Conservation (phyloP, 2,113 vertebrate genomes). For the Pandion haliaetus region DNA sequence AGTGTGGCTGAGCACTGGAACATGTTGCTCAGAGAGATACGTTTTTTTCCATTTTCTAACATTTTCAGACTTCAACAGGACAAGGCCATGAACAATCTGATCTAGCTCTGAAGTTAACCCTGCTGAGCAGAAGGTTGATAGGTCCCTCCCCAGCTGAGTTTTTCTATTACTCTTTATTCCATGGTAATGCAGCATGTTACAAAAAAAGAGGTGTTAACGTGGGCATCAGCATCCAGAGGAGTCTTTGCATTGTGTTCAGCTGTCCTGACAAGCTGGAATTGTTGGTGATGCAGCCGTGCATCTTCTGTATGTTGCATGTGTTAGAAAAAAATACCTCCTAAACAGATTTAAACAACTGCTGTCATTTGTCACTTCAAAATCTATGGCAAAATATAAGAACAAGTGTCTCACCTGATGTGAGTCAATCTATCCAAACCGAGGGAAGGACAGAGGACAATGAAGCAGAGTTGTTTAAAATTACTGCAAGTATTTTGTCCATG, state of each 20-base stretch:
- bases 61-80: background rate
- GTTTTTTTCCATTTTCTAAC: fast-evolving
- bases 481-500: background rate
- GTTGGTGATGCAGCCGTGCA: background rate
- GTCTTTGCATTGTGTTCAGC: background rate
- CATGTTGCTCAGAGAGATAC: background rate
- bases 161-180: background rate
- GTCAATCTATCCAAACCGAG: background rate
- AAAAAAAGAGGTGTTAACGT: background rate
- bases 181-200: fast-evolving
- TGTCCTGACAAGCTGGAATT: background rate
- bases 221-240: background rate
- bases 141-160: background rate
- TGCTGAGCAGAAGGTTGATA: background rate
- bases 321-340: background rate
- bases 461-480: background rate
- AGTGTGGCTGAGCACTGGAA: background rate
- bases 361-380: background rate
- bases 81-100: background rate
- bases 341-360: background rate
- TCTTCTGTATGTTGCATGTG: background rate
- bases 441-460: background rate
- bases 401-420: background rate
- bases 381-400: background rate
- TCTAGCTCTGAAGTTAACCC: background rate